Conservation (phyloP, 2,113 vertebrate genomes). For the Leptosomus discolor region DNA sequence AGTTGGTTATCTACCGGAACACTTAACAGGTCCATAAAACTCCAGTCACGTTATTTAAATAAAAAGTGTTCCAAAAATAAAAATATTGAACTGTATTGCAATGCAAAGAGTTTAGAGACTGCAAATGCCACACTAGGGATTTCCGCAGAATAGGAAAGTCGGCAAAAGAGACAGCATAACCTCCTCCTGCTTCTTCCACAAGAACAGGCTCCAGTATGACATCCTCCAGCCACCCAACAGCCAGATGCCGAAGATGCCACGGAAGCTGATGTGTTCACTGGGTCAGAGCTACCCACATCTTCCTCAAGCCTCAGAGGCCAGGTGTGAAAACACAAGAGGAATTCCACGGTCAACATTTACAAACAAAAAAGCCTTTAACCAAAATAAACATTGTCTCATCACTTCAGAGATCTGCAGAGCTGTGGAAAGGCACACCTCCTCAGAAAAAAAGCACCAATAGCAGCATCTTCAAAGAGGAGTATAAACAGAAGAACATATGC, state of each 20-base stretch:
- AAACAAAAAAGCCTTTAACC: not conserved
- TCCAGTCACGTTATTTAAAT: not conserved
- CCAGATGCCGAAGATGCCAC: not conserved
- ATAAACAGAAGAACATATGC: not conserved
- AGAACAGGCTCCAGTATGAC: not conserved
- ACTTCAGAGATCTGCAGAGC: not conserved
- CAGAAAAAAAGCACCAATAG: not conserved
- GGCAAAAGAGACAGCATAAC: not conserved
- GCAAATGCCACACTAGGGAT: not conserved
- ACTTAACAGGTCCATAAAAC: not conserved
- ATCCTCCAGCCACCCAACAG: not conserved
- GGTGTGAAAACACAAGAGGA: not conserved
- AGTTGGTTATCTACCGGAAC: not conserved
- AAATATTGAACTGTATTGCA: not conserved
- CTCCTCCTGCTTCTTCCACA: not conserved
- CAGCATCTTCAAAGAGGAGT: not conserved
- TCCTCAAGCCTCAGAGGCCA: not conserved
- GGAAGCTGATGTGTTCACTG: not conserved
- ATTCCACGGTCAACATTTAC: not conserved
- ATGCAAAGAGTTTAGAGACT: not conserved
- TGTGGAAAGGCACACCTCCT: not conserved
- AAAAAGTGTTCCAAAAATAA: not conserved
- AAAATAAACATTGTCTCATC: not conserved
- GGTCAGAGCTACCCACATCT: not conserved
- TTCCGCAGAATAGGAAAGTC: not conserved